Evolutionary conservation across 1,140 invertebrate species (phyloP), one percentile per base, ranked within the genome.

Genomic region (Drosophila ohnishii): DNA sequence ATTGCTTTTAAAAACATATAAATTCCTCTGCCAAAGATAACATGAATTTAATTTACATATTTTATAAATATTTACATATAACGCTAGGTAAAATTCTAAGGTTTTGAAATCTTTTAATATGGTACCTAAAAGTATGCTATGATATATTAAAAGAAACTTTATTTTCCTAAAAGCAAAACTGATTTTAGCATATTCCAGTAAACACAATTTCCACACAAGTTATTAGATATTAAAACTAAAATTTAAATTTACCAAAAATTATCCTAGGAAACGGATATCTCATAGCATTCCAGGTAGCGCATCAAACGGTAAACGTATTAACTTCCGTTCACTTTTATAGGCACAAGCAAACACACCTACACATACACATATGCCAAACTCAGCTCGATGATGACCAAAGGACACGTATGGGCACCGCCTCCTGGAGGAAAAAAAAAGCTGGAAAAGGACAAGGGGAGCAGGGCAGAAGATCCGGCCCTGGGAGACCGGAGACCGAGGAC

Each of bases 321-420:
- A 87, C 83, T 87, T 87, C 83, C 83, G 84, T 83, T 86, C 79
- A 78, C 83, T 86, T 86, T 86, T 86, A 87, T 86, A 76, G 84
- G 72, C 71, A 47, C 61, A 70, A 35, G 47, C 71, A 76, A 72
- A 76, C 75, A 63, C 34, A 76, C 62, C 53, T 34, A 64, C 19
- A 40, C 42, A 11, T 13, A 34, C 48, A 73, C 45, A 53, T 58
- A 76, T 81, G 78, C 32, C 61, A 45, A 75, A 83, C 67, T 48
- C 47, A 65, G 57, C 75, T 67, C 71, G 65, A 83, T 71, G 76
- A 62, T 77, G 78, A 76, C 78, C 78, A 62, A 62, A 55, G 56
- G 50, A 63, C 51, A 65, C 61, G 58, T 65, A 73, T 45, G 37
- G 64, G 16, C 59, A 70, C 67, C 59, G 44, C 64, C 64, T 59